Evolutionary conservation across 2,797 vertebrate genomes (phyloP).

Genomic region (Notolabrus celidotus): DNA sequence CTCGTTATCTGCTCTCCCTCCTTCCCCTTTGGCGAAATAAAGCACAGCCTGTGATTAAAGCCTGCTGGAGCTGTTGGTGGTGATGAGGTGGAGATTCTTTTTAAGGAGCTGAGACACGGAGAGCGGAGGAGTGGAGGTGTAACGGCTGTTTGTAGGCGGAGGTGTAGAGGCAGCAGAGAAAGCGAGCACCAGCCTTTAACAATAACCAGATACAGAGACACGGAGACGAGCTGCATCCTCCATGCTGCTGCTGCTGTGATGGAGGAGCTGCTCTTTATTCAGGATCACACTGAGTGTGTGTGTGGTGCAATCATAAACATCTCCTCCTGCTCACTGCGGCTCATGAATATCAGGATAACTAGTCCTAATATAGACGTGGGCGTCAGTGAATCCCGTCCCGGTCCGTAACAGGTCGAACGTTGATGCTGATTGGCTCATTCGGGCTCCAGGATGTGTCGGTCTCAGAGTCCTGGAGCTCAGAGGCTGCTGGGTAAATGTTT

Average conservation of each 20-base stretch:
- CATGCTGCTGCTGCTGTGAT: too few species aligned
- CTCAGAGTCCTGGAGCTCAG: constrained; percentile 33
- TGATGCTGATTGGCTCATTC: constrained; percentile 26
- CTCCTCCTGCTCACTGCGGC: too few species aligned
- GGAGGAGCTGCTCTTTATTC: background rate
- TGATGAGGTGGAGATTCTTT: constrained; percentile 9
- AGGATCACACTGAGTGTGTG: too few species aligned
- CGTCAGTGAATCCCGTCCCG: background rate
- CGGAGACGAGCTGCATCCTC: too few species aligned
- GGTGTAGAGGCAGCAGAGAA: constrained; percentile 2
- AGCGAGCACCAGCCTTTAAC: constrained; percentile 22
- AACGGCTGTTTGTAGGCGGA: constrained; percentile 28
- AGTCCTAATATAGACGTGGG: too few species aligned
- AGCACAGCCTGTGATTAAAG: constrained; percentile 42
- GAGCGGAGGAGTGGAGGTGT: constrained; percentile 5
- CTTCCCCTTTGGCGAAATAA: constrained; percentile 24
- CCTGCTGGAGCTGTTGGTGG: constrained; percentile 1
- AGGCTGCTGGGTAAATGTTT: constrained; percentile 58
- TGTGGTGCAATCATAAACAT: too few species aligned
- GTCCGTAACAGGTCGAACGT: background rate
- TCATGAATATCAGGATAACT: too few species aligned
- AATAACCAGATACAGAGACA: too few species aligned
- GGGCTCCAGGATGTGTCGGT: constrained; percentile 37
- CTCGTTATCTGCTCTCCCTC: constrained; percentile 9
- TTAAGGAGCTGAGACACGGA: constrained; percentile 13